Conservation (phyloP, 2,113 vertebrate species). For the Corythaixoides concolor region DNA sequence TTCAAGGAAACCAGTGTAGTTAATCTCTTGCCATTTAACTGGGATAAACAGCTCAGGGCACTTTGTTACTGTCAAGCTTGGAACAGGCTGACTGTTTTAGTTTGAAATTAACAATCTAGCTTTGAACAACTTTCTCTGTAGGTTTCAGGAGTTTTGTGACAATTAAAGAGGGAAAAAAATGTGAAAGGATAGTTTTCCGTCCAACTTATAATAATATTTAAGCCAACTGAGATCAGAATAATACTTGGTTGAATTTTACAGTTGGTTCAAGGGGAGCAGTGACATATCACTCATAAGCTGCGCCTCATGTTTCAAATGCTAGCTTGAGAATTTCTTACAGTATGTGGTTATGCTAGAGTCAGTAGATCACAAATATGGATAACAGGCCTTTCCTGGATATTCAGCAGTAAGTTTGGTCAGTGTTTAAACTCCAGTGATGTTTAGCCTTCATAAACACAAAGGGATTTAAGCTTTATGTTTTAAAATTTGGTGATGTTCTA, state of each 20-base stretch:
- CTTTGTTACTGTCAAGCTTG: not conserved
- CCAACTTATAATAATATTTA: not conserved
- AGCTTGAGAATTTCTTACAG: slow-evolving; percentile 1
- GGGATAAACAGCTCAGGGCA: slow-evolving; percentile 59
- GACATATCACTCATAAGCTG: fast-evolving
- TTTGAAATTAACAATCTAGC: not conserved
- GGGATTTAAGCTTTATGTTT: slow-evolving; percentile 51
- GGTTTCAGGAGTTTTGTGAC: not conserved
- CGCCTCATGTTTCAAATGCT: not conserved
- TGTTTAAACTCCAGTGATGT: not conserved
- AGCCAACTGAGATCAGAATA: not conserved
- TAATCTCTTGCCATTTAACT: slow-evolving; percentile 54
- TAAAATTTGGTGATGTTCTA: slow-evolving; percentile 46
- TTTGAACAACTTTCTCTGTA: not conserved
- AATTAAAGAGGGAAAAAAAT: not conserved
- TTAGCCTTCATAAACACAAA: not conserved
- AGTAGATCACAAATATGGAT: not conserved
- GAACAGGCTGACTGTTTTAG: not conserved
- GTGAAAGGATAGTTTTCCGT: not conserved
- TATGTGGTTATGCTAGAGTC: not conserved
- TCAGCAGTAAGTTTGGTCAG: slow-evolving; percentile 28
- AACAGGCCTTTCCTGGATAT: not conserved
- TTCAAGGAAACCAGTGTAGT: slow-evolving; percentile 45
- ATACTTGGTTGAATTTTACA: not conserved
- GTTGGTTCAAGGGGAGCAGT: not conserved